Evolutionary conservation across 53 echinoderm and acorn worm genomes (phyloP).

Genomic region (Apostichopus leukothele): DNA sequence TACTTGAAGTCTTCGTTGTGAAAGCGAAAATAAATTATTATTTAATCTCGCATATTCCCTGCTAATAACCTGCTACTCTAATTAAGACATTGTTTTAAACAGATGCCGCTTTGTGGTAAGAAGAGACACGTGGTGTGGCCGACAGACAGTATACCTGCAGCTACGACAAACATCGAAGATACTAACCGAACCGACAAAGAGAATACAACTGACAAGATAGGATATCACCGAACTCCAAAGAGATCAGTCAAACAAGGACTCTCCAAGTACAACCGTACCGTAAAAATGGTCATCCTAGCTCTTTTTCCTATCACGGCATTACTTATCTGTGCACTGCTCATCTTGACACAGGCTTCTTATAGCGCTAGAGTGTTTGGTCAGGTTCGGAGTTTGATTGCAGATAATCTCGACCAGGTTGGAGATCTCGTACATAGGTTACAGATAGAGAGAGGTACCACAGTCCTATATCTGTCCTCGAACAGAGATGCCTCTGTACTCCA

Average conservation of each 20-base stretch:
- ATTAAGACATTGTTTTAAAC: neutral
- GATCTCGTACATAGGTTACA: constrained; percentile 70
- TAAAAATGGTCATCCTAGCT: constrained; percentile 52
- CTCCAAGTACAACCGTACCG: constrained; percentile 4
- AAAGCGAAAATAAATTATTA: too few species aligned
- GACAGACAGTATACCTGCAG: too few species aligned
- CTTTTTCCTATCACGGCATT: constrained; percentile 49
- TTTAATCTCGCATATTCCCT: too few species aligned
- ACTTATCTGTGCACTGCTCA: constrained; percentile 4
- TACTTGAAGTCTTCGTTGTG: too few species aligned
- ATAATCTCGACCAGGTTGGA: constrained; percentile 61
- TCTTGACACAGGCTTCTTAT: constrained; percentile 26
- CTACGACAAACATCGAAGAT: neutral
- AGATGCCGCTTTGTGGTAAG: constrained; percentile 7
- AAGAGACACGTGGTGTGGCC: neutral
- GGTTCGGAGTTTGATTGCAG: constrained; percentile 28
- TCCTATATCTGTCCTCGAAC: constrained; percentile 56
- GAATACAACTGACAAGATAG: neutral
- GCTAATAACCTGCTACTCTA: too few species aligned
- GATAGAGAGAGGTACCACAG: constrained; percentile 72
- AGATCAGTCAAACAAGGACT: constrained; percentile 53
- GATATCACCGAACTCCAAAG: constrained; percentile 80
- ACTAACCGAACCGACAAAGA: neutral
- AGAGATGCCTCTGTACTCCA: neutral
- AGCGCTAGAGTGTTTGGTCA: neutral